Evolutionary conservation across 2,888 invertebrate species (phyloP), one percentile per base, ranked within the genome.

Genomic region (Autographa gamma): DNA sequence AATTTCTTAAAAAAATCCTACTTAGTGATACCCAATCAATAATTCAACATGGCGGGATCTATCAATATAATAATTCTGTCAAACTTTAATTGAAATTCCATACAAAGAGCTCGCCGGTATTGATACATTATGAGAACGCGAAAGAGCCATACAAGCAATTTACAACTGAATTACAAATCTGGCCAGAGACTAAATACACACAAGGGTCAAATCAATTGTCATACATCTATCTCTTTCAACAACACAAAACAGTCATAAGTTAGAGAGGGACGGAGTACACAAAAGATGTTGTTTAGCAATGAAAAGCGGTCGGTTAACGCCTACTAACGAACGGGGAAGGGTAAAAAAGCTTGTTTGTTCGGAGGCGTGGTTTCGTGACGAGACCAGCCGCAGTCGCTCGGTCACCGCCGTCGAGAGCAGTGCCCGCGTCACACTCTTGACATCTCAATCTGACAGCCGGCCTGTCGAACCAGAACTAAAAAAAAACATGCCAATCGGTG

Each of bases 111-210:
- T 85, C 86, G 86, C 88, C 90, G 88, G 85, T 92, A 95, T 95
- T 95, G 95, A 95, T 94, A 95, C 95, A 95, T 95, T 95, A 95
- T 90, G 92, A 90, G 81, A 85, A 71, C 90, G 93, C 92, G 86
- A 94, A 93, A 94, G 94, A 94, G 93, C 92, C 91, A 90, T 93
- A 91, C 85, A 89, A 72, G 88, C 92, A 92, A 95, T 95, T 95
- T 94, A 94, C 95, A 95, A 93, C 93, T 92, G 95, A 93, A 94
- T 95, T 94, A 95, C 95, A 95, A 95, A 95, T 94, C 94, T 92
- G 89, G 89, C 90, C 91, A 90, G 85, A 86, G 91, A 90, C 93
- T 94, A 94, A 95, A 93, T 90, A 95, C 93, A 95, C 95, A 94
- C 93, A 91, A 92, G 87, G 89, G 91, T 91, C 93, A 93, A 93